phyloP scores from a whole-genome alignment of 2,797 vertebrate species.

The Characodon lateralis region DNA sequence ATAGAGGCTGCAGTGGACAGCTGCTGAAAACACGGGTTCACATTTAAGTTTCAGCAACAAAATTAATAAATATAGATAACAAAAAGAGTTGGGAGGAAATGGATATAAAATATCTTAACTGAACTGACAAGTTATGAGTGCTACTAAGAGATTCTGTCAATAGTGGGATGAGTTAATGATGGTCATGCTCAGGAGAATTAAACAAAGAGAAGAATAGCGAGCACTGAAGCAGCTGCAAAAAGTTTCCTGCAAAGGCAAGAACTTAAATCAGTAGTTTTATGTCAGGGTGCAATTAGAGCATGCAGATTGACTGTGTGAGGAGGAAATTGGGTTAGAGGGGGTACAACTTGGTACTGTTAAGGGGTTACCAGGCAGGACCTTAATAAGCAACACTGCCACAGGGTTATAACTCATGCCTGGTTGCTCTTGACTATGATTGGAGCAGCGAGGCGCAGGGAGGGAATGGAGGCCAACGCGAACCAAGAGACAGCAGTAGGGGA shows the following conservation, averaged over 20 bases:
- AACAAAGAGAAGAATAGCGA: conserved; percentile 1
- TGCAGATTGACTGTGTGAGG: conserved; percentile 28
- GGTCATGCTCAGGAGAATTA: conserved; percentile 23
- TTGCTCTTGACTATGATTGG: conserved; percentile 49
- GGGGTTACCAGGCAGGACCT: conserved; percentile 40
- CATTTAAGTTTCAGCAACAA: conserved; percentile 39
- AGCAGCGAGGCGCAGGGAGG: conserved; percentile 29
- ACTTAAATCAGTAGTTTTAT: conserved; percentile 18
- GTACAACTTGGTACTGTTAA: conserved; percentile 36
- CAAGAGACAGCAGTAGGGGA: conserved; percentile 35
- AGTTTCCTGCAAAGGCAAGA: conserved; percentile 18
- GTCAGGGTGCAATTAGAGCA: conserved; percentile 28
- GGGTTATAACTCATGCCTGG: conserved; percentile 60
- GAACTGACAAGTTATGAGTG: conserved; percentile 34
- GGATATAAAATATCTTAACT: conserved; percentile 45
- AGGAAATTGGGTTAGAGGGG: conserved; percentile 36
- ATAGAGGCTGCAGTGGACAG: conserved; percentile 28
- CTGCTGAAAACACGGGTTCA: conserved; percentile 22
- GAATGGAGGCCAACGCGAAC: conserved; percentile 35
- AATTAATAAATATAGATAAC: conserved; percentile 34
- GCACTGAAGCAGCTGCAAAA: conserved; percentile 8
- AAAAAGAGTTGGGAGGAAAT: conserved; percentile 31
- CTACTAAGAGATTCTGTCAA: conserved; percentile 41
- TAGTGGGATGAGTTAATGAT: conserved; percentile 34
- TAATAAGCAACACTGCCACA: conserved; percentile 63